Evolutionary conservation across 2,797 vertebrate genomes (phyloP), one percentile per base, ranked within the genome.

Genomic region (Acanthopagrus latus): DNA sequence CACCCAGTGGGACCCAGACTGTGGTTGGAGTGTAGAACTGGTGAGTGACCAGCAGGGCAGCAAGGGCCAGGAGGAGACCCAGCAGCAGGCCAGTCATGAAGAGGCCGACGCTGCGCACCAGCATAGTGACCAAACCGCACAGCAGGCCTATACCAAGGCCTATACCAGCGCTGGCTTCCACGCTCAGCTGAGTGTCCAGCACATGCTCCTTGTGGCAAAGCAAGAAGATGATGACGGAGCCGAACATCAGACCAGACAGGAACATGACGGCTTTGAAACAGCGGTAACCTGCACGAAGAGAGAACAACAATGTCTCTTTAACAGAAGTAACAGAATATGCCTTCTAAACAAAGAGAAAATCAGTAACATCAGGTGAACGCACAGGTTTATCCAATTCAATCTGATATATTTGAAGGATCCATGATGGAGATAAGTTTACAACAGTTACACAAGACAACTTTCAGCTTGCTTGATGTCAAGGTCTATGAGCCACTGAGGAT

Each of bases 231-330:
- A 97, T 92, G 80, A 94, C 88, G 0, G 97, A 96, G 83, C 97
- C 97, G 0, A 97, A 96, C 88, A 98, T 96, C 81, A 98, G 95
- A 20, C 97, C 96, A 0, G 96, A 97, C 62, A 97, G 95, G 92
- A 98, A 98, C 96, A 97, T 97, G 80, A 97, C 94, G 13, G 97
- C 97, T 90, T 97, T 97, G 95, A 97, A 97, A 89, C 97, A 98
- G 88, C 96, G 95, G 82, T 97, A 97, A 68, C 97, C 97, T 95
- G 41, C 4, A 57, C 23, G 47, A 51, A 23, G 86, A 76, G 4
- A 67, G 59, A 68, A 4, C 23, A 4, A 12, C 7, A 25, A 41
- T 46, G 14, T 58, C 44, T 10, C 23, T 72, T 7, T n/a, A 54
- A 20, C 11, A 14, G n/a, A n/a, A 14, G 27, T 33, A 25, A 17